phyloP scores from a whole-genome alignment of 2,888 invertebrate genomes.

The Eucriotettix oculatus region DNA sequence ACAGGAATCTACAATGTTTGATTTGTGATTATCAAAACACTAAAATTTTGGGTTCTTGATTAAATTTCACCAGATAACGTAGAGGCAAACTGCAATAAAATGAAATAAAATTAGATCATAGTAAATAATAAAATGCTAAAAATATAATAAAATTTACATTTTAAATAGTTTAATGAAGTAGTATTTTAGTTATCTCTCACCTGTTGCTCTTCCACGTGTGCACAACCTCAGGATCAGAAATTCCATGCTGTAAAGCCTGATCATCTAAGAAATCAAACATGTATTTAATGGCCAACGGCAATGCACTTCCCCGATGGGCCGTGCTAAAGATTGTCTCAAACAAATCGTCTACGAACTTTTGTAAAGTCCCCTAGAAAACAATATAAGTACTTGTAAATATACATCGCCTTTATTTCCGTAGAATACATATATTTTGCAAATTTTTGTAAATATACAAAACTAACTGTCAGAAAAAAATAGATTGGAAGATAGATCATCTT shows the following conservation, averaged over 20 bases:
- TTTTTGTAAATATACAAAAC: background rate
- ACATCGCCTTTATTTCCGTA: too few species aligned
- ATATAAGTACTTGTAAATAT: conserved; percentile 1
- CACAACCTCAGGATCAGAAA: conserved; percentile 93
- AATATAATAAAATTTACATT: background rate
- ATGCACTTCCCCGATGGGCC: conserved; percentile 84
- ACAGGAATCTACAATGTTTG: conserved; percentile 96
- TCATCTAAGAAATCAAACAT: conserved; percentile 99
- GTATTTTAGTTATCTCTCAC: conserved; percentile 20
- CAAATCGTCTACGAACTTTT: conserved; percentile 93
- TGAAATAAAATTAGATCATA: background rate
- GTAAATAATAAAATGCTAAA: background rate
- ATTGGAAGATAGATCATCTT: too few species aligned
- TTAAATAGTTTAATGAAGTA: background rate
- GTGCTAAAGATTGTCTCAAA: conserved; percentile 99
- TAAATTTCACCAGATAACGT: conserved; percentile 96
- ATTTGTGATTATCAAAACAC: conserved; percentile 98
- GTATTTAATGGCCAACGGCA: conserved; percentile 97
- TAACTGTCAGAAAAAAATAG: background rate
- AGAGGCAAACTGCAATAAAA: conserved; percentile 35
- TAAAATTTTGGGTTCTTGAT: conserved; percentile 99
- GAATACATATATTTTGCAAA: too few species aligned
- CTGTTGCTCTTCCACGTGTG: conserved; percentile 99
- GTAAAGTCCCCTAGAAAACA: conserved; percentile 47
- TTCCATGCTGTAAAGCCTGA: conserved; percentile 89